A percentile compares a stretch with the other conserved stretches of the same genome.
phyloP scores from a whole-genome alignment of 2,888 invertebrate species.

The Pocota personata region DNA sequence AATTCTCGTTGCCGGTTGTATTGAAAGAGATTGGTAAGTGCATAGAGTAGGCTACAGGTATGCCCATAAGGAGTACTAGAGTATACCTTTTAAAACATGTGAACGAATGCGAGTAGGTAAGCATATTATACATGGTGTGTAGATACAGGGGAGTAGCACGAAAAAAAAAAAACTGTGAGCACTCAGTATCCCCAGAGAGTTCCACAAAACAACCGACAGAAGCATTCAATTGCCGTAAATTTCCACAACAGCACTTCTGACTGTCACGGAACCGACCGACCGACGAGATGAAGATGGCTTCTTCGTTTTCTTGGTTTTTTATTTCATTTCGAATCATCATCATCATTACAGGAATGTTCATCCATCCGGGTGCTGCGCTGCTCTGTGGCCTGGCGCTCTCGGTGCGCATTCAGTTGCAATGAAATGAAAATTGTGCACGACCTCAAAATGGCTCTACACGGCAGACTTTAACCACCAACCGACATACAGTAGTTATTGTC shows the following conservation, averaged over 20 bases:
- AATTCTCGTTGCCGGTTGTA: slow-evolving; percentile 3
- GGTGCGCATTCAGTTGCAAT: slow-evolving; percentile 49
- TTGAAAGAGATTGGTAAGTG: background rate
- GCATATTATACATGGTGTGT: slow-evolving; percentile 39
- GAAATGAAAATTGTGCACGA: slow-evolving; percentile 59
- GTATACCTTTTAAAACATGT: slow-evolving; percentile 61
- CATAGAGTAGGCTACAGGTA: slow-evolving; percentile 28
- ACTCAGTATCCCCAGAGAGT: slow-evolving; percentile 12
- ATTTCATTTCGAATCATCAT: slow-evolving; percentile 49
- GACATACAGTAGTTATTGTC: slow-evolving; percentile 35
- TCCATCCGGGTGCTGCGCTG: slow-evolving; percentile 24
- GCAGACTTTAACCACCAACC: slow-evolving; percentile 1
- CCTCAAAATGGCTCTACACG: slow-evolving; percentile 42
- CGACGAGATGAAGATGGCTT: slow-evolving; percentile 24
- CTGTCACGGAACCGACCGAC: slow-evolving; percentile 2
- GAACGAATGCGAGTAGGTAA: slow-evolving; percentile 51
- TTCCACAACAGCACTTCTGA: slow-evolving; percentile 50
- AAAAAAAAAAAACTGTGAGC: slow-evolving; percentile 2
- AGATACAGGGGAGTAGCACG: background rate
- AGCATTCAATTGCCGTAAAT: slow-evolving; percentile 55
- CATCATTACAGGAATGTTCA: slow-evolving; percentile 54
- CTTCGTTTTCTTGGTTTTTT: slow-evolving; percentile 2
- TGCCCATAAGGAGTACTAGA: slow-evolving; percentile 39
- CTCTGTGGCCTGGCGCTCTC: slow-evolving; percentile 42
- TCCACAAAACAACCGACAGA: slow-evolving; percentile 34